Evolutionary conservation across 2,888 invertebrate species (phyloP), one percentile per base, ranked within the genome.

Genomic region (Mystacides longicornis): DNA sequence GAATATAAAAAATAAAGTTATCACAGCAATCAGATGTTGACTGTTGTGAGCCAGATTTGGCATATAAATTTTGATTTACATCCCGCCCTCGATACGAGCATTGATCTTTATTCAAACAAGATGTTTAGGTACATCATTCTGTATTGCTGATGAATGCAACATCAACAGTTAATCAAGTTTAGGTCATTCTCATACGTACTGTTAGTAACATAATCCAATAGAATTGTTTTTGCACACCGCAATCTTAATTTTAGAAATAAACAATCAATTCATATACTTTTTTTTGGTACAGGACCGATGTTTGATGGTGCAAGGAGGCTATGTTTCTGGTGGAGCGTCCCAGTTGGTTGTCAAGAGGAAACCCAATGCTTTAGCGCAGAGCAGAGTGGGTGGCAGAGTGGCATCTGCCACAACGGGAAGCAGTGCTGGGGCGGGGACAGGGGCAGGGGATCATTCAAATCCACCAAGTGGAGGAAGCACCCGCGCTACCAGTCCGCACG

Each of bases 291-390:
- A 81, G 86, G 86, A 80, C 81, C 85, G 75, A 71, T 85, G 79
- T 67, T 78, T 77, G 68, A 81, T 75, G 71, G 82, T 82, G 63
- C 82, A 82, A 81, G 82, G 82, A 64, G 82, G 82, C 54, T 82
- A 82, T 71, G 81, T 82, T 62, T 76, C 79, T 48, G 82, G 81
- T 42, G 79, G 80, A 61, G 70, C 72, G 50, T 75, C 76, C 64
- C 74, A 86, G 64, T 78, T 93, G 48, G 86, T 87, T 67, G 85
- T 90, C 54, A 76, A 79, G 58, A 89, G 87, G 74, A 89, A 87
- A 74, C 78, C 84, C 51, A 93, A 94, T 75, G 85, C 93, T 52
- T 77, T 94, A 61, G 89, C 75, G 69, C 67, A 77, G 73, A 72
- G 76, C 27, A 51, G 71, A 18, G 21, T 52, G 54, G 27, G 68